These are phyloP conservation scores for Rhorus exstirpatorius DNA, from an alignment of 2,888 invertebrate genomes.

Conservation along the genomic window DNA sequence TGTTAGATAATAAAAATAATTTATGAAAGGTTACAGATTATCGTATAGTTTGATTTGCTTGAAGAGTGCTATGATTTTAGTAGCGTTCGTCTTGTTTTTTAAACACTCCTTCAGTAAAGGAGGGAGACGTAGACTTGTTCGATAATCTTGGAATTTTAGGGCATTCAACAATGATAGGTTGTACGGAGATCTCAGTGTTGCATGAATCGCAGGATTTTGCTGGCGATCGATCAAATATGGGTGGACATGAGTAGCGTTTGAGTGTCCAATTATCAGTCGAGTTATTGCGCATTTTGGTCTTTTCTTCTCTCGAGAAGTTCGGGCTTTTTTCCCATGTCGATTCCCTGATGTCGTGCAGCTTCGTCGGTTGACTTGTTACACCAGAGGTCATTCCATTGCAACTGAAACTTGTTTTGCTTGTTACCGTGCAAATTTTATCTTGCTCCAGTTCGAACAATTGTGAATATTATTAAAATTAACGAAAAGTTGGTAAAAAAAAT, in stretches of 20 bases:
- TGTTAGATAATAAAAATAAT: too few species aligned
- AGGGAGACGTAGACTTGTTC: not conserved
- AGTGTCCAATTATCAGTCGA: not conserved
- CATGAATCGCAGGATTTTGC: not conserved
- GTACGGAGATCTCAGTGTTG: not conserved
- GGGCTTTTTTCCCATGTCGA: not conserved
- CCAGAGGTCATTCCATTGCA: too few species aligned
- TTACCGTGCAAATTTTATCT: too few species aligned
- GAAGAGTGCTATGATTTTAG: too few species aligned
- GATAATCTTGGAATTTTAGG: not conserved
- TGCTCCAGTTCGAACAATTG: too few species aligned
- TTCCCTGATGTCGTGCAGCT: not conserved
- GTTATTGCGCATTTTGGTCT: not conserved
- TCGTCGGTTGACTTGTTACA: not conserved
- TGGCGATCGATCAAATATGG: not conserved
- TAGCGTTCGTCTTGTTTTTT: not conserved
- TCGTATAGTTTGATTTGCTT: too few species aligned
- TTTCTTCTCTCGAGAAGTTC: slow-evolving; percentile 3
- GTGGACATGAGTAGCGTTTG: not conserved
- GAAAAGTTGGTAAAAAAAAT: too few species aligned
- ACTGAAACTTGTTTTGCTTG: too few species aligned
- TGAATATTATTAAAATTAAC: too few species aligned
- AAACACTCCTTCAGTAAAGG: not conserved
- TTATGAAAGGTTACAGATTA: too few species aligned
- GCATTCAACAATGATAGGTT: not conserved